A percentile compares a stretch with the other conserved stretches of the same genome.
Conservation (phyloP, 1,140 invertebrate species). For the Saccostrea echinata region DNA sequence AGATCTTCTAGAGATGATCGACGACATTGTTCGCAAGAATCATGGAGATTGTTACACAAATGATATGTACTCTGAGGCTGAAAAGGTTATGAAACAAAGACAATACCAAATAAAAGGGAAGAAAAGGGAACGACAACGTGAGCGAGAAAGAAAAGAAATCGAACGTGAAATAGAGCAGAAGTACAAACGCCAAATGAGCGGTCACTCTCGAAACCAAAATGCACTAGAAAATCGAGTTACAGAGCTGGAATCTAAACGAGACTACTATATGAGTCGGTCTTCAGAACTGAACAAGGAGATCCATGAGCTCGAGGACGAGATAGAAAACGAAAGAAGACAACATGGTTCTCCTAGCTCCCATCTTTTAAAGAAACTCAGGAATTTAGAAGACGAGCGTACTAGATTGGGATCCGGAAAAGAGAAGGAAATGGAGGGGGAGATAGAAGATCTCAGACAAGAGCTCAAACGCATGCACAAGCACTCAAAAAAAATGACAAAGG, state of each 20-base stretch:
- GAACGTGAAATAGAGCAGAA: constrained; percentile 75
- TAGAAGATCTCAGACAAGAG: neutral
- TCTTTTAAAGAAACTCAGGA: neutral
- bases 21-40: neutral
- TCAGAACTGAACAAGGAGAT: neutral
- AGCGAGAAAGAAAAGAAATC: constrained; percentile 46
- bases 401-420: neutral
- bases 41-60: constrained; percentile 45
- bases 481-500: neutral
- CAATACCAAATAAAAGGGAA: constrained; percentile 39
- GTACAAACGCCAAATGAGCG: constrained; percentile 83
- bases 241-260: constrained; percentile 9
- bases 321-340: neutral
- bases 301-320: neutral
- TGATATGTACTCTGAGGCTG: constrained; percentile 46
- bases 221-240: constrained; percentile 8
- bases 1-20: constrained; percentile 31
- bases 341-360: neutral
- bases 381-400: neutral
- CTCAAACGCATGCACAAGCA: neutral
- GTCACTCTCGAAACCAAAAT: neutral
- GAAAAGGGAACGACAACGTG: constrained; percentile 48
- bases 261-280: neutral
- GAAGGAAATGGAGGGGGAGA: neutral
- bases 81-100: constrained; percentile 23